Conservation (phyloP, 1,140 invertebrate genomes). For the Megalonaias nervosa region DNA sequence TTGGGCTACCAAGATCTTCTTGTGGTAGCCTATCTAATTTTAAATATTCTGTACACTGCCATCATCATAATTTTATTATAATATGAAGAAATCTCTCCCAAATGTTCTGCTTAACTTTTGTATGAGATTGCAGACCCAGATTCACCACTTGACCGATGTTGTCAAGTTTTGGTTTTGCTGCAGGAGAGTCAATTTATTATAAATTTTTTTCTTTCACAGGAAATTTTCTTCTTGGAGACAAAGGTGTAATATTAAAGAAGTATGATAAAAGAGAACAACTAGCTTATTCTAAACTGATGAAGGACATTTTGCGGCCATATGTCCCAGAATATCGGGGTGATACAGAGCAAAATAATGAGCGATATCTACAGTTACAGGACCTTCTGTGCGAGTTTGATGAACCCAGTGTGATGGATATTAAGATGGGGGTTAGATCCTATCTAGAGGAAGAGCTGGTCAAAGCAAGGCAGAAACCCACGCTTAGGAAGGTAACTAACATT, state of each 20-base stretch:
- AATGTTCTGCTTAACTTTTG: too few species aligned
- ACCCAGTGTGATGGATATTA: constrained; percentile 97
- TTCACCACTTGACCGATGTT: too few species aligned
- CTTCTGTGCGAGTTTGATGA: constrained; percentile 90
- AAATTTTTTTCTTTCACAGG: constrained; percentile 70
- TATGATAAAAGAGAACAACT: constrained; percentile 90
- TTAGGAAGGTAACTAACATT: constrained; percentile 80
- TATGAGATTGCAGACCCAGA: too few species aligned
- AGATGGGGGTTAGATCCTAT: constrained; percentile 95
- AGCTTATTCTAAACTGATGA: constrained; percentile 87
- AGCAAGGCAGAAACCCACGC: constrained; percentile 94
- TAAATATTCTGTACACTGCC: too few species aligned
- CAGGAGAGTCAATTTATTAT: too few species aligned
- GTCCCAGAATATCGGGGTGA: constrained; percentile 93
- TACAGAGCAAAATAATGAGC: constrained; percentile 83
- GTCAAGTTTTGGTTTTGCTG: too few species aligned
- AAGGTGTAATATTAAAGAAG: constrained; percentile 95
- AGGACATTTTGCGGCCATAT: constrained; percentile 87
- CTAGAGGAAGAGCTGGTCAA: constrained; percentile 95
- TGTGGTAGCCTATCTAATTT: too few species aligned
- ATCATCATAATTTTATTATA: too few species aligned
- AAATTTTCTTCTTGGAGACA: constrained; percentile 93
- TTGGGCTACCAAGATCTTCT: too few species aligned
- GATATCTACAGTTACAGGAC: constrained; percentile 88
- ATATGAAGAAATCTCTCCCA: too few species aligned